Conservation (phyloP, 1,140 invertebrate genomes). For the Phortica variegata region DNA sequence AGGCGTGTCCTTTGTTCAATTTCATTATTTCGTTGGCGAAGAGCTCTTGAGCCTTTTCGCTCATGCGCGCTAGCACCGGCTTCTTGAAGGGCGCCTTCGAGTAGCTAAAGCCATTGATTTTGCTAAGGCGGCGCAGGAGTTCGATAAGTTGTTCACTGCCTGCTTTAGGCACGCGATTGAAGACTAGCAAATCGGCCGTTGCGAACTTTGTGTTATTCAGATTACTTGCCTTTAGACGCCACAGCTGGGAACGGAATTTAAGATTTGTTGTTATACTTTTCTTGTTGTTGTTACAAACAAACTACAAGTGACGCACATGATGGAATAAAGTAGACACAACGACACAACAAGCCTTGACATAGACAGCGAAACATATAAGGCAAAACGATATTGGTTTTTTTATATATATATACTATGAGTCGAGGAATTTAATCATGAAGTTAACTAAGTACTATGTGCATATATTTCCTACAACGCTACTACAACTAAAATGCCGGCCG, state of each 20-base stretch:
- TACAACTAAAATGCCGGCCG: no score
- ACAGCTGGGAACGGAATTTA: conserved; percentile 25
- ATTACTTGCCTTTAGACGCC: conserved; percentile 25
- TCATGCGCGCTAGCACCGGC: conserved; percentile 13
- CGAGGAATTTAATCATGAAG: no score
- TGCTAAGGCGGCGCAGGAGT: conserved; percentile 69
- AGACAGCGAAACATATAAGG: no score
- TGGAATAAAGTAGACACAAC: no score
- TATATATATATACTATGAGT: no score
- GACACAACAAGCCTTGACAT: no score
- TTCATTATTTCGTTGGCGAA: conserved; percentile 16
- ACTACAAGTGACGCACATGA: no score
- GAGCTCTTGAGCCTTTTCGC: conserved; percentile 15
- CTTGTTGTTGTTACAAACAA: no score
- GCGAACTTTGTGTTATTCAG: conserved; percentile 77
- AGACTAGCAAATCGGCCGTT: conserved; percentile 73
- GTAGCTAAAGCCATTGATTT: conserved; percentile 64
- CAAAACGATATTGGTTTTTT: no score
- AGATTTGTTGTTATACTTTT: no score
- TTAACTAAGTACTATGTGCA: no score
- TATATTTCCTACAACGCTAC: no score
- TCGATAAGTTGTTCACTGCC: conserved; percentile 83
- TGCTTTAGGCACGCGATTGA: conserved; percentile 86
- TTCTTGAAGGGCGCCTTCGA: conserved; percentile 14
- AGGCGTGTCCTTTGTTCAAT: conserved; percentile 32